Conservation (phyloP, 2,113 vertebrate species). For the Rattus rattus region DNA sequence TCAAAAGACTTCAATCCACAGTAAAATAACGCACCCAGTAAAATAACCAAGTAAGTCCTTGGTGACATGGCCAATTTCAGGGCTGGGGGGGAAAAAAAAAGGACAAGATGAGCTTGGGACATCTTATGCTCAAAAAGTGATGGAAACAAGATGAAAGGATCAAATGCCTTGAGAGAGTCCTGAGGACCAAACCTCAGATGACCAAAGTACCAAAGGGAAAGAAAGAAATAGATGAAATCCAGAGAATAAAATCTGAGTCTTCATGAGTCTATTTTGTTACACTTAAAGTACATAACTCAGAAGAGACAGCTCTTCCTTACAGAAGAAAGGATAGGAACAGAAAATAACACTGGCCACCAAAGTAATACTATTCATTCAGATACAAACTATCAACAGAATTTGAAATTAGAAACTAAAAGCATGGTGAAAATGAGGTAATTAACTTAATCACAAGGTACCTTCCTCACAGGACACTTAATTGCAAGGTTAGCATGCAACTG, state of each 20-base stretch:
- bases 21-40: background rate
- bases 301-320: background rate
- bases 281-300: background rate
- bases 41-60: background rate
- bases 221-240: background rate
- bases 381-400: background rate
- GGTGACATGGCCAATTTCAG: background rate
- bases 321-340: background rate
- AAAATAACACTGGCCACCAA: background rate
- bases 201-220: background rate
- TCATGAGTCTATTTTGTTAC: background rate
- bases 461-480: background rate
- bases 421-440: constrained; percentile 9
- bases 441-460: background rate
- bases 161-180: background rate
- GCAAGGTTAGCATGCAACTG: background rate
- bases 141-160: background rate
- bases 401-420: background rate
- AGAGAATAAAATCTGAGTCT: background rate
- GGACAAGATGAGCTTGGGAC: background rate
- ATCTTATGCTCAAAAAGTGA: constrained; percentile 1
- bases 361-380: background rate
- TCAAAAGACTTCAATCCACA: background rate
- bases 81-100: background rate
- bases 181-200: background rate